Evolutionary conservation across 2,888 invertebrate genomes (phyloP).

Genomic region (Cryptophagus acutangulus): DNA sequence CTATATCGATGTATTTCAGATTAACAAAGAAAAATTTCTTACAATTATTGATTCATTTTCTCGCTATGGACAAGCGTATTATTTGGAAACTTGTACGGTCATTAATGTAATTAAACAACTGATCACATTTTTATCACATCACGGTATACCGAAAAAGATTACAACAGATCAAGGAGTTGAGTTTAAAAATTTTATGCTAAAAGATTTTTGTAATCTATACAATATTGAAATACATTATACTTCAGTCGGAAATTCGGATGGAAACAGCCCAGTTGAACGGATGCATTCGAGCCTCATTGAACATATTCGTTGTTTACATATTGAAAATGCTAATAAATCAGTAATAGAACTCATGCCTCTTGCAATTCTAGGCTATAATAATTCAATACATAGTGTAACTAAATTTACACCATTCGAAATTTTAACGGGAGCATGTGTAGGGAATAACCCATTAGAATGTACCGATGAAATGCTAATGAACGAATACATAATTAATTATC

Average conservation of each 20-base stretch:
- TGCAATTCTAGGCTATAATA: constrained; percentile 2
- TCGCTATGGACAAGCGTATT: neutral
- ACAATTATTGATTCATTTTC: constrained; percentile 4
- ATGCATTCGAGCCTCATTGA: constrained; percentile 4
- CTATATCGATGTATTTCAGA: constrained; percentile 2
- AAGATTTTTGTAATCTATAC: neutral
- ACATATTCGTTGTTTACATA: neutral
- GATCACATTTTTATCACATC: neutral
- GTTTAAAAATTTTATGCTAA: constrained; percentile 1
- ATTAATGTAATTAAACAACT: neutral
- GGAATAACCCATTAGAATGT: no score
- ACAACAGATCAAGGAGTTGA: neutral
- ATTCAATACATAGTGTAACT: neutral
- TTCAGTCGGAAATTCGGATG: neutral
- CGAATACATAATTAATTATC: no score
- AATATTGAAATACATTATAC: constrained; percentile 5
- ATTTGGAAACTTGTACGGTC: neutral
- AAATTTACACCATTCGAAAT: constrained; percentile 2
- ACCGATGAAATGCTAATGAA: no score
- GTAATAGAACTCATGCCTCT: neutral
- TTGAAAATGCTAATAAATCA: neutral
- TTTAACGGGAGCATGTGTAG: no score
- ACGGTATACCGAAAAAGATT: neutral
- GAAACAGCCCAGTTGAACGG: constrained; percentile 2
- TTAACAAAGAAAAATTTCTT: neutral